These are phyloP conservation scores for Standfussiana lucernea DNA, from an alignment of 2,888 invertebrate genomes.

Conservation along the genomic window DNA sequence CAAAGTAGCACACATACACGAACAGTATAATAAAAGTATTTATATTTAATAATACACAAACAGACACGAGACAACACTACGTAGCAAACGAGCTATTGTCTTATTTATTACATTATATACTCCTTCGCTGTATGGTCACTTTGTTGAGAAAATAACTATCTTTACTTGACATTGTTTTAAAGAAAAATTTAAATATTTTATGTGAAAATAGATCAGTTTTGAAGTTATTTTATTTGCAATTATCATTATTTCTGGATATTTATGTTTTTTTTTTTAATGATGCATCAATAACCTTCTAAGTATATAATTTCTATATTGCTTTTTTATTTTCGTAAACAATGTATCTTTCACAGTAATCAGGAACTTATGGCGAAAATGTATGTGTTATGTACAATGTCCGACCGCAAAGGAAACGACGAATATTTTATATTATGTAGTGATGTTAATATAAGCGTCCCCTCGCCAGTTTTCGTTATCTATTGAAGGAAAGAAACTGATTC, in stretches of 20 bases:
- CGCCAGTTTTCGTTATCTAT: conserved; percentile 37
- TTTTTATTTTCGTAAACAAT: conserved; percentile 45
- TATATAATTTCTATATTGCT: conserved; percentile 48
- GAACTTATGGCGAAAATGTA: conserved; percentile 42
- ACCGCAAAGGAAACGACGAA: conserved; percentile 23
- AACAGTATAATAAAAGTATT: conserved; percentile 33
- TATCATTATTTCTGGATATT: conserved; percentile 18
- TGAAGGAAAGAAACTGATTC: conserved; percentile 58
- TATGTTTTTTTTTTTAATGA: neutral
- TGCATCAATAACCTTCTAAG: conserved; percentile 17
- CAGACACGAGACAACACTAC: conserved; percentile 29
- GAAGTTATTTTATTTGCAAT: conserved; percentile 20
- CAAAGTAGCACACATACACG: conserved; percentile 54
- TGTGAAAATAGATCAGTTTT: conserved; percentile 1
- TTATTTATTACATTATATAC: conserved; percentile 26
- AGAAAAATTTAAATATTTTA: neutral
- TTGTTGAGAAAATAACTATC: conserved; percentile 34
- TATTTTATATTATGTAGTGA: neutral
- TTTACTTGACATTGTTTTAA: neutral
- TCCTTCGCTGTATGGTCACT: conserved; percentile 50
- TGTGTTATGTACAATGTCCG: conserved; percentile 45
- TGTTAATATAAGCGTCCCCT: conserved; percentile 47
- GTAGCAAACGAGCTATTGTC: conserved; percentile 38
- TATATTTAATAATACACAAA: conserved; percentile 25
- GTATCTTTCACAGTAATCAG: conserved; percentile 45